Evolutionary conservation across 2,888 invertebrate genomes (phyloP).

Genomic region (Metopia argyrocephala): DNA sequence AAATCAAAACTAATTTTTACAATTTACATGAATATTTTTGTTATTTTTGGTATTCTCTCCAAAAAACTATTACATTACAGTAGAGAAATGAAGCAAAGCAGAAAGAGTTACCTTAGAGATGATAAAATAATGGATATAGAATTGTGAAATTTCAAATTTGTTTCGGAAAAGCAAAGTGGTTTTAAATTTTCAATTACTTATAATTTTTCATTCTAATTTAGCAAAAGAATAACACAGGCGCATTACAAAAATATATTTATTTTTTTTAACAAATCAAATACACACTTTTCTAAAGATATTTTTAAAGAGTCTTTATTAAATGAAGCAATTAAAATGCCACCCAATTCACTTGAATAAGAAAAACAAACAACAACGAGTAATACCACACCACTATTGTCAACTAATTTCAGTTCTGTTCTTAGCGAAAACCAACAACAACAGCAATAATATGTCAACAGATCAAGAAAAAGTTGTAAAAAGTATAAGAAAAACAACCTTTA

Average conservation of each 20-base stretch:
- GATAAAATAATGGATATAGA: no score
- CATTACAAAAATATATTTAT: slow-evolving; percentile 57
- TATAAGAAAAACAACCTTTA: slow-evolving; percentile 37
- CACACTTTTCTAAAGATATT: background rate
- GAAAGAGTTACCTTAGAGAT: no score
- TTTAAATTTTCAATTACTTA: no score
- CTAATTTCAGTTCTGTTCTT: background rate
- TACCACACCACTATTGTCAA: background rate
- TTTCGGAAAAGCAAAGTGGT: no score
- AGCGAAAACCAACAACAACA: background rate
- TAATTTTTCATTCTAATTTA: slow-evolving; percentile 42
- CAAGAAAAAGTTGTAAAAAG: slow-evolving; percentile 56
- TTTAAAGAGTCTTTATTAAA: slow-evolving; percentile 10
- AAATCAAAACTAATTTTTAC: no score
- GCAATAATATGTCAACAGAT: slow-evolving; percentile 49
- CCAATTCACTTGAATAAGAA: slow-evolving; percentile 42
- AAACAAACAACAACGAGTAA: slow-evolving; percentile 2
- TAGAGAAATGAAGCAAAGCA: no score
- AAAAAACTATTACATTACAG: no score
- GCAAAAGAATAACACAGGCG: slow-evolving; percentile 51
- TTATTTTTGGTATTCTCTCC: no score
- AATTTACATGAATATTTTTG: no score
- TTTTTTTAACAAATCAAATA: no score
- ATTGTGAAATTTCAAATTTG: no score
- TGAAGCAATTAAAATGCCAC: slow-evolving; percentile 60